These are phyloP conservation scores for Schizaphis graminum DNA, from an alignment of 2,888 invertebrate genomes.

Conservation along the genomic window DNA sequence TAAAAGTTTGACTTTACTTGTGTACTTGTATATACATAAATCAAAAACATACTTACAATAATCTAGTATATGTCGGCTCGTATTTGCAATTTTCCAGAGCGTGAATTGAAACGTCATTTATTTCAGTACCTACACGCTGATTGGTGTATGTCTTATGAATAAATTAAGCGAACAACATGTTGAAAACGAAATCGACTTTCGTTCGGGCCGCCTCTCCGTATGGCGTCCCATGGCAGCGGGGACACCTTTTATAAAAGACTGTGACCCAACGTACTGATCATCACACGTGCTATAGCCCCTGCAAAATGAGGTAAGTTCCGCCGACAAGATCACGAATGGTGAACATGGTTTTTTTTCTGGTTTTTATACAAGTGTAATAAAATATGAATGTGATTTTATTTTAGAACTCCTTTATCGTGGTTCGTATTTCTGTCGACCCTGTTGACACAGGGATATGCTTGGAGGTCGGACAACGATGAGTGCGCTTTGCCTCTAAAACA, in stretches of 20 bases:
- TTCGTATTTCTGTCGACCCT: background rate
- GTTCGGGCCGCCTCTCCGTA: constrained; percentile 56
- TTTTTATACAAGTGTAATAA: background rate
- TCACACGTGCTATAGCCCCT: constrained; percentile 34
- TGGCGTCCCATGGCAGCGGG: constrained; percentile 57
- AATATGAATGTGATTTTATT: constrained; percentile 21
- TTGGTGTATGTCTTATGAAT: constrained; percentile 13
- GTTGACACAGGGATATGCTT: background rate
- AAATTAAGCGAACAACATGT: constrained; percentile 32
- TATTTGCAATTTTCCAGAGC: background rate
- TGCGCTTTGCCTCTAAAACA: constrained; percentile 60
- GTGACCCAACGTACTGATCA: background rate
- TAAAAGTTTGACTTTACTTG: background rate
- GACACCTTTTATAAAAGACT: constrained; percentile 64
- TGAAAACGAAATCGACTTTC: constrained; percentile 65
- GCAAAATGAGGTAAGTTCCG: constrained; percentile 61
- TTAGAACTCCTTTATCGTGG: constrained; percentile 36
- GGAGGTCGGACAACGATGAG: constrained; percentile 50
- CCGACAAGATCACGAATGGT: background rate
- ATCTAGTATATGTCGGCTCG: background rate
- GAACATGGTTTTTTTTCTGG: background rate
- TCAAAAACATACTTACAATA: background rate
- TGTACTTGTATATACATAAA: background rate
- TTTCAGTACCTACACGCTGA: background rate
- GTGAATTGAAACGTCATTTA: background rate